Evolutionary conservation across 92 coral and sea anemone genomes (phyloP).

Genomic region (Metridium senile): DNA sequence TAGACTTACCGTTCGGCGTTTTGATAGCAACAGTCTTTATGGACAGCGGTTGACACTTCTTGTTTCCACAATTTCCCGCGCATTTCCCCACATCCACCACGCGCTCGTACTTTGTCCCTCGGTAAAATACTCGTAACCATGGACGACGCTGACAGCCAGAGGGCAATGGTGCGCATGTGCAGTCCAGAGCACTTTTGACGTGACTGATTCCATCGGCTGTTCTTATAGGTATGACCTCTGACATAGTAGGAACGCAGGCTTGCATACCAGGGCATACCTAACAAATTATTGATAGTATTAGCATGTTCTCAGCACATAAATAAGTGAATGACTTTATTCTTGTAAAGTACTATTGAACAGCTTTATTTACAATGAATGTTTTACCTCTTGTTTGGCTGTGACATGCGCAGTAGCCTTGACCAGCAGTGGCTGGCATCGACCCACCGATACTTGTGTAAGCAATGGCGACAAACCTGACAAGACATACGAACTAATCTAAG

Average conservation of each 20-base stretch:
- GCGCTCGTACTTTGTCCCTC: slow-evolving; percentile 62
- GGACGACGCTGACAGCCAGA: slow-evolving; percentile 55
- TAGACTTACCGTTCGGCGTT: slow-evolving; percentile 77
- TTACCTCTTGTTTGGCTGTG: slow-evolving; percentile 2
- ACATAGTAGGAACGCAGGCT: slow-evolving; percentile 51
- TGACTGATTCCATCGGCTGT: slow-evolving; percentile 48
- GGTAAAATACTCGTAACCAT: slow-evolving; percentile 47
- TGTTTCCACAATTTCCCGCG: slow-evolving; percentile 54
- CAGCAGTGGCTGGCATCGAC: slow-evolving; percentile 6
- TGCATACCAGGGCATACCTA: slow-evolving; percentile 55
- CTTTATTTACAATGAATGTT: not conserved
- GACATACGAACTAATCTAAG: not conserved
- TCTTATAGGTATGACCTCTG: slow-evolving; percentile 51
- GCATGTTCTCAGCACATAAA: not conserved
- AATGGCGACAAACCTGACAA: not conserved
- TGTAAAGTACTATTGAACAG: not conserved
- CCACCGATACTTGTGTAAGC: not conserved
- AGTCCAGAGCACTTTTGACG: slow-evolving; percentile 52
- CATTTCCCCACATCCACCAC: slow-evolving; percentile 69
- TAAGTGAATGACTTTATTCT: not conserved
- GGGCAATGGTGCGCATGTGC: slow-evolving; percentile 62
- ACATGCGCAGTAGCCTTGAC: slow-evolving; percentile 13
- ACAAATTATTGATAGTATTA: not conserved
- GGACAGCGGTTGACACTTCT: slow-evolving; percentile 54
- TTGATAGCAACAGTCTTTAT: slow-evolving; percentile 57